These are phyloP conservation scores for Athalia cordata DNA, from an alignment of 2,888 invertebrate genomes.

Conservation along the genomic window DNA sequence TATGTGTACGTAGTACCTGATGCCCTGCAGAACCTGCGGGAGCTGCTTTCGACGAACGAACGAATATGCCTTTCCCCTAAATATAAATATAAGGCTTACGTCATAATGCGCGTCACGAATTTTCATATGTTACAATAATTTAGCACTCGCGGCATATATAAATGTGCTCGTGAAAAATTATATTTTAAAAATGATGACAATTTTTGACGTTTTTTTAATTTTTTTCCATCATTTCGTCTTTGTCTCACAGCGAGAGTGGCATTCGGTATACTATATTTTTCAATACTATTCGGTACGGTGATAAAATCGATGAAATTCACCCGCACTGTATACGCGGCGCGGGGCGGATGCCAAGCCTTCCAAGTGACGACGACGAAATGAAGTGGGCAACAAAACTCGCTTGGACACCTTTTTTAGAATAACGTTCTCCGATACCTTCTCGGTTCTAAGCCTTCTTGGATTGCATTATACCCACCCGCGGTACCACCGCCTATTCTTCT, in stretches of 20 bases:
- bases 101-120: too few species aligned
- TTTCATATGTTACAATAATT: too few species aligned
- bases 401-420: not conserved
- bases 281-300: not conserved
- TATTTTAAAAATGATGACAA: too few species aligned
- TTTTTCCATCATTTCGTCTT: too few species aligned
- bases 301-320: conserved; percentile 29
- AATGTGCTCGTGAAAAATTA: too few species aligned
- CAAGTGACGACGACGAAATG: conserved; percentile 14
- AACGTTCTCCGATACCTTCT: not conserved
- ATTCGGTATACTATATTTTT: not conserved
- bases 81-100: too few species aligned
- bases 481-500: not conserved
- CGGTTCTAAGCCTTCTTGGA: conserved; percentile 13
- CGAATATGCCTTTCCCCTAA: too few species aligned
- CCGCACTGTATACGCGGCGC: not conserved
- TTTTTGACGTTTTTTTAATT: too few species aligned
- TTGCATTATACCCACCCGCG: not conserved
- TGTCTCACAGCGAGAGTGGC: not conserved
- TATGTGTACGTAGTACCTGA: too few species aligned
- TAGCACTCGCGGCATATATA: too few species aligned
- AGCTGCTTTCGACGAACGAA: not conserved
- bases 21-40: not conserved
- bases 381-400: not conserved
- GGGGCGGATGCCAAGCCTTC: conserved; percentile 19